Evolutionary conservation across 2,888 invertebrate species (phyloP), one percentile per base, ranked within the genome.

Genomic region (Leucophenga montana): DNA sequence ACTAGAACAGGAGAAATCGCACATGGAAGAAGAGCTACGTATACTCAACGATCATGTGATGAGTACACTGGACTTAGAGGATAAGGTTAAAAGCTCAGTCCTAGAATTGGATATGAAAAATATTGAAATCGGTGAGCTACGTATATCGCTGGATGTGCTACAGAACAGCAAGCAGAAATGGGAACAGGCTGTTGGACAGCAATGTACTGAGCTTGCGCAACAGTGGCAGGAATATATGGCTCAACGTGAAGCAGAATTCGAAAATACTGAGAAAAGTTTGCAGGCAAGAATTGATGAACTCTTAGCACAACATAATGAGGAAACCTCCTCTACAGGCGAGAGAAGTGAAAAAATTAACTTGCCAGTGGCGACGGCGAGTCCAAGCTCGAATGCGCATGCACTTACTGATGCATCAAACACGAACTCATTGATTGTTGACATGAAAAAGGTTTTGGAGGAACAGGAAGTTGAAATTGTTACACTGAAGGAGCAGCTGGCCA

Each of bases 391-490:
- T 39, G 9, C 39, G 39, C 39, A 5, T 39, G 39, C 3, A 39
- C 9, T 39, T 5, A 8, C 11, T 39, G 44, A 39, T 11, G 16
- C 16, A 13, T 18, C 13, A n/a, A 50, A n/a, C 16, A 54, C 44
- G 0, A 84, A 85, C 6, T 64, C 67, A 44, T 89, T 82, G 13
- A 70, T 78, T 14, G 75, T 79, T 18, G 87, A 86, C 33, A 87
- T 89, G 88, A 88, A 92, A 80, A 84, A 88, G 1, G 92, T 91
- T 0, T 89, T 95, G 65, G 93, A 93, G 82, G 91, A 90, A 65
- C 94, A 94, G 85, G 93, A 94, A 78, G 87, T 92, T 68, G 94
- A 94, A 87, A 93, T 95, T 76, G 93, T 94, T 6, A 92, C 92
- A 6, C 85, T 94, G 5, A 94, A 94, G 81, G 92, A 92, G 75